Evolutionary conservation across 2,113 vertebrate species (phyloP), one percentile per base, ranked within the genome.

Genomic region (Podilymbus podiceps): DNA sequence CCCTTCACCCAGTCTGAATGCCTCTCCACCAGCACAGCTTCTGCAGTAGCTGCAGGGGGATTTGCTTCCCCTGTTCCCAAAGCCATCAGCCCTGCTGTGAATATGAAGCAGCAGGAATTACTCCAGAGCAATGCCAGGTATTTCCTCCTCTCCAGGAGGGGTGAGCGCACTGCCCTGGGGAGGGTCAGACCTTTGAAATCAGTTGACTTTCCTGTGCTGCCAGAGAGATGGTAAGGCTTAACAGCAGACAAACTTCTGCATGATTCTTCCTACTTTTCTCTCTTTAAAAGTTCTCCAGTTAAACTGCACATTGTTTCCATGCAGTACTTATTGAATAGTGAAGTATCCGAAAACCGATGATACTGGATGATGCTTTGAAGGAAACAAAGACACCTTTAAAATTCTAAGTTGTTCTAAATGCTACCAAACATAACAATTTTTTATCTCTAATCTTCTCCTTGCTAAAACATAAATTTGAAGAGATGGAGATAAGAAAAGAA

Each of bases 251-350:
- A 94, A 91, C 66, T 63, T 94, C 85, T 94, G 77, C 59, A 75
- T 67, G n/a, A 95, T 89, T 95, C 85, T 93, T 56, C 60, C 59
- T 80, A 72, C 56, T 93, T 96, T 89, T 44, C 56, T 84, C 42
- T 60, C 79, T 96, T 97, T 93, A 95, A 91, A 94, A 92, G 90
- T 95, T 95, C 87, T 95, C 68, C 52, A 78, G 56, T 97, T 97
- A 97, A 97, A 81, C 84, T 62, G 89, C 72, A 12, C 47, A 49
- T 24, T 31, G 11, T 75, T 92, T 95, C 40, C 56, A 24, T 28
- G 14, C 9, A n/a, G 40, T 68, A 81, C 28, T 33, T 59, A 22
- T 35, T 50, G 33, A 66, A 66, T 11, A 79, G 66, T 68, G 84
- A 88, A 62, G 15, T 38, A 38, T 59, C 59, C 30, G 18, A 94